Base-by-base conservation (phyloP, 2,888 invertebrate species). In the Cosmia pyralina region DNA sequence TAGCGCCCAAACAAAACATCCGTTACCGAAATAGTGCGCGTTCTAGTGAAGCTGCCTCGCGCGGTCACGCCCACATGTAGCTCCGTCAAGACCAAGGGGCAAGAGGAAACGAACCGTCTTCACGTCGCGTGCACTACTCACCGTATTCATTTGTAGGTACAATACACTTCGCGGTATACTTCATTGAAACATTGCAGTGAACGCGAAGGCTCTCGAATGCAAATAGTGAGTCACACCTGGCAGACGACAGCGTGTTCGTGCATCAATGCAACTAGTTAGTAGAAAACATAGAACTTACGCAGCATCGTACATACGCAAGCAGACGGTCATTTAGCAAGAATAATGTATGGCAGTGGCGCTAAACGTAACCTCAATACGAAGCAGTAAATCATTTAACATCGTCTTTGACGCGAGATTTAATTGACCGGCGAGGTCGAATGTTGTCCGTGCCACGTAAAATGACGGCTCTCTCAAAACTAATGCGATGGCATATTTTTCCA, bases 1-100 rank as follows among this genome's bases (percentile, higher is more conserved):
- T 66, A 11, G 50, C 60, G 63, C 66, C 64, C 67, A 72, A 88
- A 83, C 80, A 75, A 77, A 88, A 88, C 87, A 88, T 87, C 87
- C 87, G 88, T 34, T 87, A 80, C 79, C 74, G 67, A 83, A 80
- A 86, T 83, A 85, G 69, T 52, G 62, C 57, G 52, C 68, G 68
- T 15, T 68, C 34, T 64, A 66, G 22, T 63, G 52, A 41, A 48
- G 59, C 62, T 44, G 72, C 65, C 63, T 34, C 59, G 17, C 57
- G 19, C 46, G 50, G 34, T 38, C 50, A 44, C 52, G 17, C 46
- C 55, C 57, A 48, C 70, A 7, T 19, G 13, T 11, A 50, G 44
- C 65, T 15, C 67, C 11, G 34, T 6, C 38, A 0, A 38, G 4
- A 38, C 38, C 38, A 38, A n/a, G n/a, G n/a, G 38, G n/a, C 17